Evolutionary conservation across 1,140 invertebrate genomes (phyloP).

Genomic region (Eriosoma lanigerum): DNA sequence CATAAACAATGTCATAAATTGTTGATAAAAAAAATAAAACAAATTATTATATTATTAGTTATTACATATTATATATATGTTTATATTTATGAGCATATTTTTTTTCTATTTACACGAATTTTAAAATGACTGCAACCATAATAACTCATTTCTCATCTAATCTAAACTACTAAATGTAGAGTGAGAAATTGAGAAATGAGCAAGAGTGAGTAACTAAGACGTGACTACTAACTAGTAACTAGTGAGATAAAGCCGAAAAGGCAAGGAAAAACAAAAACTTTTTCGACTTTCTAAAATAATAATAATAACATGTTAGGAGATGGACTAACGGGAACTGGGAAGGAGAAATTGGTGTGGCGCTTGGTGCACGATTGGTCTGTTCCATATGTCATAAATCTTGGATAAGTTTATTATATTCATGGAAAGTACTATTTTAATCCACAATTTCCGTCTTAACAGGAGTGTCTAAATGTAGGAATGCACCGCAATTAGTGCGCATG

Average conservation of each 20-base stretch:
- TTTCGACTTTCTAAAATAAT: constrained; percentile 44
- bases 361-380: background rate
- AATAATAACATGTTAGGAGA: constrained; percentile 14
- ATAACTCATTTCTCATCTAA: constrained; percentile 15
- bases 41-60: background rate
- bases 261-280: constrained; percentile 19
- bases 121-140: background rate
- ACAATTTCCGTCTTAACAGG: too few species aligned
- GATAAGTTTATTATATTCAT: constrained; percentile 18
- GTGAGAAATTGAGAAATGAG: too few species aligned
- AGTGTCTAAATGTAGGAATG: too few species aligned
- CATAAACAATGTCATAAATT: background rate
- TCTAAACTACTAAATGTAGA: background rate
- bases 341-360: constrained; percentile 41
- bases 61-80: background rate
- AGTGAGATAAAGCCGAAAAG: constrained; percentile 21
- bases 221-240: too few species aligned
- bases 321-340: constrained; percentile 22
- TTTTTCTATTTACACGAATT: constrained; percentile 1
- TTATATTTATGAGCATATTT: background rate
- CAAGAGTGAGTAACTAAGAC: too few species aligned
- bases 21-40: background rate
- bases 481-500: too few species aligned
- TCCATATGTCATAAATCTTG: constrained; percentile 8
- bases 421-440: constrained; percentile 7